Evolutionary conservation across 2,888 invertebrate species (phyloP).

Genomic region (Leptopterna dolabrata): DNA sequence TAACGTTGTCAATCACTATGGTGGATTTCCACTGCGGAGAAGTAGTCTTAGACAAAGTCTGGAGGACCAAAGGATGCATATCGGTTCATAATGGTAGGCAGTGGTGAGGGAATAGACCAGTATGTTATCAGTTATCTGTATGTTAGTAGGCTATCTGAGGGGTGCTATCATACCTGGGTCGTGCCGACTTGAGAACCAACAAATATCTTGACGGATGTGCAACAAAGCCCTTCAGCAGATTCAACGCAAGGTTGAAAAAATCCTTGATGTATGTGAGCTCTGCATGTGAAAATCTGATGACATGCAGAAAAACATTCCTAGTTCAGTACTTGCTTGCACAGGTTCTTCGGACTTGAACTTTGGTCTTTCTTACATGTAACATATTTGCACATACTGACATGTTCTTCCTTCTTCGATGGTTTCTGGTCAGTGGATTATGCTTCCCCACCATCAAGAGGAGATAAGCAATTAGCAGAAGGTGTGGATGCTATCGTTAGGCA

Average conservation of each 20-base stretch:
- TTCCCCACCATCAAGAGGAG: too few relatives aligned
- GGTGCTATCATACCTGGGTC: not conserved
- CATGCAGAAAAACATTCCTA: not conserved
- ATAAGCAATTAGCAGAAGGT: too few relatives aligned
- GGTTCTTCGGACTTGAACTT: too few relatives aligned
- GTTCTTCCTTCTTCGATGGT: too few relatives aligned
- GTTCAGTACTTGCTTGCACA: too few relatives aligned
- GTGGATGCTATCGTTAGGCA: too few relatives aligned
- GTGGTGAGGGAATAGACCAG: slow-evolving; percentile 13
- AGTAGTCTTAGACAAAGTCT: not conserved
- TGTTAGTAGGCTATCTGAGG: too few relatives aligned
- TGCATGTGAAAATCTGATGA: slow-evolving; percentile 40
- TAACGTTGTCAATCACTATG: slow-evolving; percentile 16
- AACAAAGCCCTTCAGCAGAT: slow-evolving; percentile 4
- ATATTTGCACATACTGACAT: too few relatives aligned
- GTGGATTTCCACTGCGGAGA: slow-evolving; percentile 52
- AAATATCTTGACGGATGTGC: slow-evolving; percentile 34
- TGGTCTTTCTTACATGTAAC: too few relatives aligned
- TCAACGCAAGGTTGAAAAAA: slow-evolving; percentile 52
- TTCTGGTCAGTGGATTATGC: too few relatives aligned
- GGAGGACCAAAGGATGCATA: too few relatives aligned
- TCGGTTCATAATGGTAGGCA: not conserved
- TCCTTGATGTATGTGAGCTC: slow-evolving; percentile 53
- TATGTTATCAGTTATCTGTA: too few relatives aligned
- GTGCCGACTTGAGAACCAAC: slow-evolving; percentile 8